Evolutionary conservation across 1,140 invertebrate genomes (phyloP).

Genomic region (Streblospio benedicti): DNA sequence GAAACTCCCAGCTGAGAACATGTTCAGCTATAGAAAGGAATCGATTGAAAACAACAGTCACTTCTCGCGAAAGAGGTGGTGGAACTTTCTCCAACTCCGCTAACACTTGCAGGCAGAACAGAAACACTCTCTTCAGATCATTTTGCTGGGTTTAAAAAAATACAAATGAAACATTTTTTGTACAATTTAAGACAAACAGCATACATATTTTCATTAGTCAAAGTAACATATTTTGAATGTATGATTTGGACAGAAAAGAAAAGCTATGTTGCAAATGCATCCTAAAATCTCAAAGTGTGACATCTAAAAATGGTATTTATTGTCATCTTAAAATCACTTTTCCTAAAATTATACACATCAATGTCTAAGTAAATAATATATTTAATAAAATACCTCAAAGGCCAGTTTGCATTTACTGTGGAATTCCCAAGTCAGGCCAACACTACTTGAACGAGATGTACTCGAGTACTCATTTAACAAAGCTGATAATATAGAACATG

Average conservation of each 20-base stretch:
- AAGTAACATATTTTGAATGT: too few relatives aligned
- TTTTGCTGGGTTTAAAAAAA: conserved; percentile 50
- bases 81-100: conserved; percentile 54
- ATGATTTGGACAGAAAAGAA: too few relatives aligned
- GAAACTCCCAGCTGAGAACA: conserved; percentile 66
- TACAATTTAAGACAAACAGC: too few relatives aligned
- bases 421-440: conserved; percentile 76
- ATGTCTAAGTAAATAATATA: too few relatives aligned
- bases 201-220: too few relatives aligned
- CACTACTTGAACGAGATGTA: conserved; percentile 72
- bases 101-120: conserved; percentile 56
- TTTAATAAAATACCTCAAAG: conserved; percentile 60
- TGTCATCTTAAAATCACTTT: too few relatives aligned
- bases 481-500: conserved; percentile 69
- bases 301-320: too few relatives aligned
- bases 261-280: too few relatives aligned
- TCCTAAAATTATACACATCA: too few relatives aligned
- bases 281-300: too few relatives aligned
- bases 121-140: conserved; percentile 71
- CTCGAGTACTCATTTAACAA: conserved; percentile 79
- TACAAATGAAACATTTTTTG: too few relatives aligned
- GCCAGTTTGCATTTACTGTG: conserved; percentile 73
- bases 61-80: conserved; percentile 48
- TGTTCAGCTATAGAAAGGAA: conserved; percentile 64
- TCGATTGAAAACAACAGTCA: conserved; percentile 50